A percentile compares a stretch with the other conserved stretches of the same genome.
Conservation (phyloP, 2,113 vertebrate genomes). For the Syngnathoides biaculeatus region DNA sequence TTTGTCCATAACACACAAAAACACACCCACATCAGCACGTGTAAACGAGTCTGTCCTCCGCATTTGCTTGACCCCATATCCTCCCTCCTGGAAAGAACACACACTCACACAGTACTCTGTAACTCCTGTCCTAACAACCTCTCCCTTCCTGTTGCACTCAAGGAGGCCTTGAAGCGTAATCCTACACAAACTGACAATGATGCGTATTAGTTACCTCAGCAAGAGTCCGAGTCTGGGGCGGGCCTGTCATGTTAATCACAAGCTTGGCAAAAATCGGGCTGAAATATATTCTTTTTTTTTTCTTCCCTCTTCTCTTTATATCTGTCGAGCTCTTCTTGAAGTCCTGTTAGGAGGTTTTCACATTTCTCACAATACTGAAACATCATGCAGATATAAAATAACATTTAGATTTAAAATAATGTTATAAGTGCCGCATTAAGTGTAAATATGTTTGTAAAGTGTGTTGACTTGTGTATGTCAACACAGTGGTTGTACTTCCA, state of each 20-base stretch:
- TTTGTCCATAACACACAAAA: slow-evolving; percentile 18
- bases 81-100: slow-evolving; percentile 26
- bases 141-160: slow-evolving; percentile 25
- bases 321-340: slow-evolving; percentile 1
- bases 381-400: background rate
- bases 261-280: slow-evolving; percentile 25
- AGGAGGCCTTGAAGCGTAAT: slow-evolving; percentile 51
- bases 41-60: slow-evolving; percentile 20
- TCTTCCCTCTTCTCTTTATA: slow-evolving; percentile 12
- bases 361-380: background rate
- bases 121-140: slow-evolving; percentile 21
- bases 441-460: too few species aligned
- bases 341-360: background rate
- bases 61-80: slow-evolving; percentile 34
- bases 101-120: slow-evolving; percentile 9
- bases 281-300: background rate
- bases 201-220: slow-evolving; percentile 50
- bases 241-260: slow-evolving; percentile 47
- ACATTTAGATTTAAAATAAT: too few species aligned
- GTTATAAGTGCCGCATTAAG: too few species aligned
- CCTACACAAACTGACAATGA: slow-evolving; percentile 62
- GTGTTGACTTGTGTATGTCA: background rate
- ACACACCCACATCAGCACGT: slow-evolving; percentile 19
- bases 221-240: slow-evolving; percentile 36
- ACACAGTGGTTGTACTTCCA: background rate